Base-by-base conservation (phyloP, 2,888 invertebrate species). In the Brenthis hecate region DNA sequence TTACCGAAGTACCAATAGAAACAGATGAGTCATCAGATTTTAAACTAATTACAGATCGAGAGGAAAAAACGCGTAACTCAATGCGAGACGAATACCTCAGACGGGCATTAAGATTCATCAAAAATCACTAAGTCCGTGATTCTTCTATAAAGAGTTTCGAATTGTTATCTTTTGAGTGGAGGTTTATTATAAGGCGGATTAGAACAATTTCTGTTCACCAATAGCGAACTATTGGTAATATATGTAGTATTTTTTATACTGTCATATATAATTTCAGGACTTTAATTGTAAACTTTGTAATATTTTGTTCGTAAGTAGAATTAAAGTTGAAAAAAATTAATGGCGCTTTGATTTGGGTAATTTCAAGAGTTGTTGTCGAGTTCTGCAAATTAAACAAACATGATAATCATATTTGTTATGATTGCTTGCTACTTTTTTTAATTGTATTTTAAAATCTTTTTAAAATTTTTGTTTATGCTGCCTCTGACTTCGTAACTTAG, bases 1-100 rank as follows among this genome's bases (percentile, higher is more conserved):
- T 87, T 86, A 87, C 79, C 73, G 75, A 78, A 80, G 86, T 86
- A 86, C 88, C 87, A 92, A 92, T 92, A 91, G 92, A 91, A 87
- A 82, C 79, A 77, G 79, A 84, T 92, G 92, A 92, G 81, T 91
- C 91, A 91, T 90, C 92, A 88, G 81, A 88, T 87, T 89, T 85
- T 87, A 88, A 92, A 91, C 92, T 91, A 92, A 92, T 92, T 92
- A 92, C 89, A 79, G 76, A 70, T 73, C 72, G 75, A 80, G 81
- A 80, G 81, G 80, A 87, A 89, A 89, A 89, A 89, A 88, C 76
- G 76, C 78, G 78, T 75, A 80, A 75, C 78, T 79, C 85, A 86
- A 89, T 86, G 86, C 83, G 83, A 85, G 84, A 81, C 85, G 85
- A 86, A 87, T 82, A 84, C 76, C 80, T 80, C 80, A 78, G 79